A percentile compares a stretch with the other conserved stretches of the same genome.
Evolutionary conservation across 1,140 invertebrate genomes (phyloP).

Genomic region (Venturia canescens): DNA sequence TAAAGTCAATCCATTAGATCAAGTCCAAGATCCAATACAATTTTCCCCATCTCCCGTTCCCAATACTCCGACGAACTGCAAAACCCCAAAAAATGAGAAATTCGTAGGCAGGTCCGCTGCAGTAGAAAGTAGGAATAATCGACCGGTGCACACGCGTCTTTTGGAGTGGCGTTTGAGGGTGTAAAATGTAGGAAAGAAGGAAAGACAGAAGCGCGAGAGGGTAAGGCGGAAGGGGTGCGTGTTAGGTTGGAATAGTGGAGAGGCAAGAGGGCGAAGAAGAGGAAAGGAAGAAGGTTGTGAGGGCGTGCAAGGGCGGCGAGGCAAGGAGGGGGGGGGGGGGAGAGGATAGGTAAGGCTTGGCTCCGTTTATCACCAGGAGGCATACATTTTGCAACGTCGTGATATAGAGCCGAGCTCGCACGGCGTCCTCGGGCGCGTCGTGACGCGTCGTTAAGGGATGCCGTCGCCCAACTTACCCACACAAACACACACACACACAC

Average conservation of each 20-base stretch:
- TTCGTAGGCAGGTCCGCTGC: not conserved
- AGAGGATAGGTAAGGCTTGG: constrained; percentile 51
- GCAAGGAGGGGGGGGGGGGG: constrained; percentile 20
- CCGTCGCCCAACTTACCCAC: constrained; percentile 44
- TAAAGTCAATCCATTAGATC: too few species aligned
- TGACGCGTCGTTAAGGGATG: constrained; percentile 62
- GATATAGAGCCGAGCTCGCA: constrained; percentile 53
- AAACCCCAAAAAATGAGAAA: constrained; percentile 43
- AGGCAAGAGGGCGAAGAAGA: constrained; percentile 26
- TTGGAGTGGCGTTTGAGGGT: not conserved
- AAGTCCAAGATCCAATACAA: too few species aligned
- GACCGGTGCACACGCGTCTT: not conserved
- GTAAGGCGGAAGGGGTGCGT: constrained; percentile 8
- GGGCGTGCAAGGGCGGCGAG: too few species aligned
- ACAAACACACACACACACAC: not conserved
- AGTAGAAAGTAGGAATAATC: not conserved
- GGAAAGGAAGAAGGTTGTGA: constrained; percentile 19
- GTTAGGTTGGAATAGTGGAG: constrained; percentile 35
- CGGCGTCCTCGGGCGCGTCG: constrained; percentile 52
- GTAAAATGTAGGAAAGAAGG: constrained; percentile 33
- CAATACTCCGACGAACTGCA: too few species aligned
- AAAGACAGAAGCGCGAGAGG: constrained; percentile 17
- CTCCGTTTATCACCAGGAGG: constrained; percentile 67
- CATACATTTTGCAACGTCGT: constrained; percentile 68
- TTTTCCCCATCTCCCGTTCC: too few species aligned